These are phyloP conservation scores for Apotomis betuletana DNA, from an alignment of 2,888 invertebrate species.

Conservation along the genomic window DNA sequence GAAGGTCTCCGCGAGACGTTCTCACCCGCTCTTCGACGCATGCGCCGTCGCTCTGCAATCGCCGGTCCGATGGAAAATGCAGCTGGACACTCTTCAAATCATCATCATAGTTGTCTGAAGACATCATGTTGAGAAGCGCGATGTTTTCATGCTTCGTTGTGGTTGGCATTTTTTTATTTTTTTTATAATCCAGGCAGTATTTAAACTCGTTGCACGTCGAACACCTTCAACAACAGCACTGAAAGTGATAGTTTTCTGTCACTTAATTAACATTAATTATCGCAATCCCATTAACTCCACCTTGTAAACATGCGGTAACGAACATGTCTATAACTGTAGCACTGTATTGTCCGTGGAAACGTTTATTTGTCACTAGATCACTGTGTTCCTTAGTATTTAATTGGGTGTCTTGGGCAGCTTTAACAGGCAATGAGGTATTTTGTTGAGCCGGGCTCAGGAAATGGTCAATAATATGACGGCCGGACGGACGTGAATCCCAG, in stretches of 20 bases:
- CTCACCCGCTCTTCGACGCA: conserved; percentile 90
- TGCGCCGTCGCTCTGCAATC: conserved; percentile 79
- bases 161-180: conserved; percentile 63
- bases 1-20: conserved; percentile 94
- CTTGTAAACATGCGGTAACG: conserved; percentile 58
- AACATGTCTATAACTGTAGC: conserved; percentile 58
- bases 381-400: conserved; percentile 58
- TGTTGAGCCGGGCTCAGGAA: conserved; percentile 67
- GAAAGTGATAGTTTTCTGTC: conserved; percentile 40
- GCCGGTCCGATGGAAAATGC: conserved; percentile 91
- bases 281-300: conserved; percentile 55
- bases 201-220: conserved; percentile 46
- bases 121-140: conserved; percentile 86
- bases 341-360: conserved; percentile 38
- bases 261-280: conserved; percentile 61
- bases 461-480: conserved; percentile 74
- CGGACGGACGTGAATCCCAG: conserved; percentile 67
- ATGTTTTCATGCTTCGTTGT: conserved; percentile 76
- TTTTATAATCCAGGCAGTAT: conserved; percentile 11
- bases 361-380: conserved; percentile 62
- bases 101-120: conserved; percentile 93
- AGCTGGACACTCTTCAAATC: conserved; percentile 95
- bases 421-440: conserved; percentile 59
- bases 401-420: conserved; percentile 55
- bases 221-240: conserved; percentile 45